phyloP scores from a whole-genome alignment of 2,888 invertebrate genomes.

The Ophion obscuratus region DNA sequence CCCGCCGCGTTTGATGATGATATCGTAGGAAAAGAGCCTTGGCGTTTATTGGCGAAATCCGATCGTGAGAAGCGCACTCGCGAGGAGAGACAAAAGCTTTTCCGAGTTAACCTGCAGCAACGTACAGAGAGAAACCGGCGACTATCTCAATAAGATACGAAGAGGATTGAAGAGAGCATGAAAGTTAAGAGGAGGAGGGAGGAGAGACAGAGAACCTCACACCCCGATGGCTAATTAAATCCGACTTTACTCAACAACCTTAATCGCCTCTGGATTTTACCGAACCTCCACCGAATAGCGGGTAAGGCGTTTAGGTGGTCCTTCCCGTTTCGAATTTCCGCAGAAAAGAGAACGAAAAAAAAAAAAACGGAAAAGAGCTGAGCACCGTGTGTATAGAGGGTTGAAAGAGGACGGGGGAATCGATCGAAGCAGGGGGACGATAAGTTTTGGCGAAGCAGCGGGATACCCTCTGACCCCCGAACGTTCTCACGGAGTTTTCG shows the following conservation, averaged over 20 bases:
- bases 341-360: neutral
- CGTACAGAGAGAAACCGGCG: neutral
- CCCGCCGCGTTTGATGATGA: conserved; percentile 28
- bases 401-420: conserved; percentile 20
- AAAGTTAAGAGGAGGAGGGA: conserved; percentile 4
- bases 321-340: neutral
- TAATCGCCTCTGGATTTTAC: conserved; percentile 46
- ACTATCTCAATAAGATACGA: neutral
- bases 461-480: conserved; percentile 37
- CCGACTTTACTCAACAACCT: conserved; percentile 53
- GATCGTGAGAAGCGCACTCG: conserved; percentile 28
- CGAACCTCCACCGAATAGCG: conserved; percentile 13
- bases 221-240: conserved; percentile 60
- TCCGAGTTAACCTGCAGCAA: neutral
- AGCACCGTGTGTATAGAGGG: conserved; percentile 15
- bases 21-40: conserved; percentile 9
- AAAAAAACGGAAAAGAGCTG: neutral
- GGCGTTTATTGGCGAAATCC: conserved; percentile 32
- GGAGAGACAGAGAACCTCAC: neutral
- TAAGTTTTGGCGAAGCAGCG: conserved; percentile 61
- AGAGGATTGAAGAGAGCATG: neutral
- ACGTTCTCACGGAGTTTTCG: conserved; percentile 28
- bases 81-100: conserved; percentile 26
- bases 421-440: conserved; percentile 45
- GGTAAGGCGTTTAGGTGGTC: conserved; percentile 33